These are phyloP conservation scores for Macropis europaea DNA, from an alignment of 2,888 invertebrate genomes.

Conservation along the genomic window DNA sequence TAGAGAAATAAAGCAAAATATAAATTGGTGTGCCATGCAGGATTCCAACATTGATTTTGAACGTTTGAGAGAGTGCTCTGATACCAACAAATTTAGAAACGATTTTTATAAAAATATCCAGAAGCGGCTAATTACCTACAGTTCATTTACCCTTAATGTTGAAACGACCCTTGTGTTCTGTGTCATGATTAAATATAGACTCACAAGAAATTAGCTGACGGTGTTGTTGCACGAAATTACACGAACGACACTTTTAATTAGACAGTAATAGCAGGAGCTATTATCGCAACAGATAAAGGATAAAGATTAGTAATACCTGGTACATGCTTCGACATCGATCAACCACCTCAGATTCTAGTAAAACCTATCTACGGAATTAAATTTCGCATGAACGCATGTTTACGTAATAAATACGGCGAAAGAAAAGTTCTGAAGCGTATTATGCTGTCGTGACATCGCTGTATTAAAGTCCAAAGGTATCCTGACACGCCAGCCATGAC, in stretches of 20 bases:
- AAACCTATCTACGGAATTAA: conserved; percentile 13
- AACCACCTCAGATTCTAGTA: not conserved
- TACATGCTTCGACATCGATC: conserved; percentile 1
- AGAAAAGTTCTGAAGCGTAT: not conserved
- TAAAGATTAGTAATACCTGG: too few species aligned
- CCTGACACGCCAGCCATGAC: not conserved
- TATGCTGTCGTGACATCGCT: conserved; percentile 7
- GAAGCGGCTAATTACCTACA: too few species aligned
- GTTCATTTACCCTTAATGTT: too few species aligned
- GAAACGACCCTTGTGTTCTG: too few species aligned
- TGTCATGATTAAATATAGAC: not conserved
- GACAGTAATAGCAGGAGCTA: not conserved
- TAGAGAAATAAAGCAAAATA: too few species aligned
- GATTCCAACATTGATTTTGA: too few species aligned
- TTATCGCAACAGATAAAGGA: not conserved
- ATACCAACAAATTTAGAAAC: too few species aligned
- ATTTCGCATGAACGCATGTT: conserved; percentile 3
- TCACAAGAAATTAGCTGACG: not conserved
- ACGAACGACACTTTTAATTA: conserved; percentile 8
- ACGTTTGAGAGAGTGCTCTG: too few species aligned
- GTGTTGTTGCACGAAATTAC: not conserved
- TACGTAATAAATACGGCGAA: conserved; percentile 3
- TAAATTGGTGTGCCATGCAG: too few species aligned
- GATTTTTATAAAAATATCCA: too few species aligned
- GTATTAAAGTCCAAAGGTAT: not conserved